Evolutionary conservation across 2,888 invertebrate species (phyloP), one percentile per base, ranked within the genome.

Genomic region (Drosophila percnosoma): DNA sequence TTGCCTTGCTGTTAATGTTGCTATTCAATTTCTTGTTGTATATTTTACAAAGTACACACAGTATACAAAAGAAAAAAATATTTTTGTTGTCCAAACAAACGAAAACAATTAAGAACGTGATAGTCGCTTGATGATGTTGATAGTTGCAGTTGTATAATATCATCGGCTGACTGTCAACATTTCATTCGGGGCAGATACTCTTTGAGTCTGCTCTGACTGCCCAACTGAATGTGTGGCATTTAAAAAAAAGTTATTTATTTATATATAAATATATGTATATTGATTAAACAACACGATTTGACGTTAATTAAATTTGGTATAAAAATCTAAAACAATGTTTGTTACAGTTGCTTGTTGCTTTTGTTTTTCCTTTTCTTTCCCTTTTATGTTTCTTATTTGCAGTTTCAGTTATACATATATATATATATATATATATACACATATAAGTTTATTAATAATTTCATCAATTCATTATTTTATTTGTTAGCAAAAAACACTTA

Each of bases 271-370:
- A 51, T 68, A 70, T 77, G 49, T 70, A 71, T 51, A 64, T 48
- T 75, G 60, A 62, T 73, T 71, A 68, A 83, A 80, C 72, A 75
- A 82, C 69, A 68, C 68, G 83, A 65, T 73, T 73, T 82, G 76
- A 86, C 86, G 75, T 70, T 73, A 76, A 82, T 81, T 84, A 72
- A 82, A 79, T 86, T 90, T 89, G 81, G 90, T 86, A 90, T 90
- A 87, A 90, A 86, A 90, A 90, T 89, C 89, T 89, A 86, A 87
- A 90, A 87, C 89, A 84, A 82, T 84, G 73, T 62, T 48, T 63
- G 40, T 82, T 79, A 64, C 78, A 78, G 33, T 68, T 49, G 21
- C 33, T 70, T 53, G 31, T 67, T 54, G 24, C n/a, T 13, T 78
- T 45, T 33, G 62, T 57, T 57, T 55, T 60, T 59, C 61, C 54